phyloP scores from a whole-genome alignment of 64 coral and sea anemone species.

The Montipora efflorescens region DNA sequence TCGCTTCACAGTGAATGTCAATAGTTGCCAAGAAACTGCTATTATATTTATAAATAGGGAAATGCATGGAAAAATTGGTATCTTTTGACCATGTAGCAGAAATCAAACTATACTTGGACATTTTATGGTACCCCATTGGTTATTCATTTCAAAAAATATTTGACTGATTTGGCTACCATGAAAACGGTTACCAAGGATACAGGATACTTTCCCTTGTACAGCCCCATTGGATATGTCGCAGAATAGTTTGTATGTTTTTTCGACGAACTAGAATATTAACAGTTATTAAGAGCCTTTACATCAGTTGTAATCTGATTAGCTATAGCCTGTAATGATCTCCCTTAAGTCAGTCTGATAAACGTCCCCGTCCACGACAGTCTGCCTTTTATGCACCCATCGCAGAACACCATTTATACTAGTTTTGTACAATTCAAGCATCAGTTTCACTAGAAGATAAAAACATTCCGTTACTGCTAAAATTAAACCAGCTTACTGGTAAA shows the following conservation, averaged over 20 bases:
- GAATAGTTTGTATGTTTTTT: no score
- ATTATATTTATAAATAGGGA: no score
- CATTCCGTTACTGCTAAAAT: slow-evolving; percentile 56
- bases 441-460: slow-evolving; percentile 55
- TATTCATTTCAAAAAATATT: no score
- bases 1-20: no score
- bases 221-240: no score
- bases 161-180: not conserved
- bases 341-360: slow-evolving; percentile 4
- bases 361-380: slow-evolving; percentile 20
- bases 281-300: slow-evolving; percentile 46
- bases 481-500: slow-evolving; percentile 37
- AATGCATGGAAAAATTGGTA: no score
- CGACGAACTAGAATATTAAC: no score
- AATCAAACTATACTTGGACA: no score
- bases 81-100: no score
- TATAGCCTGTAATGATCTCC: slow-evolving; percentile 51
- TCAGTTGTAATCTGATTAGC: slow-evolving; percentile 48
- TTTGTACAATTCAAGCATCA: slow-evolving; percentile 50
- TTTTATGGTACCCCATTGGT: no score
- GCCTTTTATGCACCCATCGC: slow-evolving; percentile 43
- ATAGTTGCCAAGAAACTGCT: no score
- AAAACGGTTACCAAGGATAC: not conserved
- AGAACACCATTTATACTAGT: slow-evolving; percentile 38
- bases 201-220: no score